Percentiles rank a stretch among this genome's conserved stretches.
phyloP scores from a whole-genome alignment of 1,140 invertebrate genomes.

The Bacillus rossius region DNA sequence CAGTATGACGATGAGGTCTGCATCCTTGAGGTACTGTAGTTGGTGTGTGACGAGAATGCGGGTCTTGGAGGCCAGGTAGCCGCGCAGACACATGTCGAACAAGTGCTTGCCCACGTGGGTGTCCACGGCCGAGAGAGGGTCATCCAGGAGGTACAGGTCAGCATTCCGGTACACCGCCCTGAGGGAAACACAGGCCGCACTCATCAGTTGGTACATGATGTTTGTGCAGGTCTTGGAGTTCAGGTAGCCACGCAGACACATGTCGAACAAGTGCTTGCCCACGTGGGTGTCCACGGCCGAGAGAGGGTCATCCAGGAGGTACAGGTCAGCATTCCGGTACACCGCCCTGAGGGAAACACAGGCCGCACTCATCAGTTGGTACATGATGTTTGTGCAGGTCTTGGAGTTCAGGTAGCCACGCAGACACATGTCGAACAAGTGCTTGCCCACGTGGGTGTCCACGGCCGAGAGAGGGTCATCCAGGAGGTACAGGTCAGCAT shows the following conservation, averaged over 20 bases:
- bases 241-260: conserved; percentile 51
- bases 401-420: too few species aligned
- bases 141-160: conserved; percentile 78
- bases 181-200: background rate
- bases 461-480: too few species aligned
- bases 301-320: conserved; percentile 77
- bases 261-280: conserved; percentile 62
- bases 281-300: conserved; percentile 74
- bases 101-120: conserved; percentile 65
- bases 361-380: too few species aligned
- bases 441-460: too few species aligned
- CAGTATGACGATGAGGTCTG: conserved; percentile 65
- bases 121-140: conserved; percentile 76
- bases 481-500: too few species aligned
- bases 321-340: conserved; percentile 52
- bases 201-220: too few species aligned
- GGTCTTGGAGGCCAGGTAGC: conserved; percentile 51
- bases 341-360: conserved; percentile 10
- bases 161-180: conserved; percentile 13
- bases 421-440: too few species aligned
- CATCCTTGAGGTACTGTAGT: conserved; percentile 66
- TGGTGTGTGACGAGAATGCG: conserved; percentile 81
- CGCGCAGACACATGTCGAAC: conserved; percentile 59
- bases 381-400: too few species aligned
- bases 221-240: too few species aligned